phyloP scores from a whole-genome alignment of 2,888 invertebrate species.

The Agonum fuliginosum region DNA sequence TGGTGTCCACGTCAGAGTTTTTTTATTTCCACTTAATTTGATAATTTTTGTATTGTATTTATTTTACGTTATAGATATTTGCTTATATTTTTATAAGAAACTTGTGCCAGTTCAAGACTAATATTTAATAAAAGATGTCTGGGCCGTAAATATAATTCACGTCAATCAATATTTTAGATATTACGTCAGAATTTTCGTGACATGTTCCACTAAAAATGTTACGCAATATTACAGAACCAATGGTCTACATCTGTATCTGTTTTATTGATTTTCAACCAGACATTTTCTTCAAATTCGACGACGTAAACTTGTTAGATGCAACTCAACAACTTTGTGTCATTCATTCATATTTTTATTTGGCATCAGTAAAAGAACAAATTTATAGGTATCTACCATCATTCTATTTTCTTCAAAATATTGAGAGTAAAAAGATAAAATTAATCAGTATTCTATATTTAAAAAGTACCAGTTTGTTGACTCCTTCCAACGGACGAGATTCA shows the following conservation, averaged over 20 bases:
- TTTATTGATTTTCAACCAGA: conserved; percentile 41
- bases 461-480: too few species aligned
- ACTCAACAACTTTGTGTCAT: conserved; percentile 11
- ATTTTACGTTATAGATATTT: too few species aligned
- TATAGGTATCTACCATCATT: not conserved
- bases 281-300: conserved; percentile 27
- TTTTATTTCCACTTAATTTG: too few species aligned
- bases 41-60: too few species aligned
- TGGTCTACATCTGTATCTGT: conserved; percentile 46
- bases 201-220: conserved; percentile 15
- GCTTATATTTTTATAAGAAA: not conserved
- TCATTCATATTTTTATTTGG: conserved; percentile 9
- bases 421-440: too few species aligned
- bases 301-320: conserved; percentile 25
- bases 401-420: not conserved
- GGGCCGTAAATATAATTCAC: conserved; percentile 26
- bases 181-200: conserved; percentile 35
- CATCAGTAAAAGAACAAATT: not conserved
- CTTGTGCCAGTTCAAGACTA: not conserved
- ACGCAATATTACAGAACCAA: not conserved
- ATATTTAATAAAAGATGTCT: conserved; percentile 22
- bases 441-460: too few species aligned
- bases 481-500: too few species aligned
- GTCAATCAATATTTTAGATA: conserved; percentile 43
- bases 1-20: too few species aligned